Evolutionary conservation across 2,888 invertebrate genomes (phyloP), one percentile per base, ranked within the genome.

Genomic region (Pterostichus madidus): DNA sequence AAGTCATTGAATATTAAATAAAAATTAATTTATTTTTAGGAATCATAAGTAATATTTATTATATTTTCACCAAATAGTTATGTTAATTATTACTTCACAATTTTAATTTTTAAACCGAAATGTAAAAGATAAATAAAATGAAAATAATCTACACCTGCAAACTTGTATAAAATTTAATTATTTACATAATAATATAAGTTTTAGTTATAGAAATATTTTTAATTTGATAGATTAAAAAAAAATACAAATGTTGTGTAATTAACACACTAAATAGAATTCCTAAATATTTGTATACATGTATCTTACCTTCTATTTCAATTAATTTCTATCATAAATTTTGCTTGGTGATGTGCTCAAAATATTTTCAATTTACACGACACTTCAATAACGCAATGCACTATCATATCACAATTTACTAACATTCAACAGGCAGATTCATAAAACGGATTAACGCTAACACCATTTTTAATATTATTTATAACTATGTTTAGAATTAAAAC

Each of bases 271-370:
- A 10, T 44, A 44, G 1, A 44, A 10, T 44, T 44, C 11, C 11
- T 10, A 44, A 10, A 49, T 49, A 49, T 49, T n/a, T 49, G 11
- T 49, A 49, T 49, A 49, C 35, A 35, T 64, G 64, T 64, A 64
- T 64, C 31, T 10, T 49, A 49, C 10, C 39, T 39, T 39, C 49
- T 11, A 49, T 10, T 13, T 35, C 32, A 24, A n/a, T 7, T 64
- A n/a, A 35, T 64, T 35, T 35, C n/a, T 24, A 8, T 32, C 31
- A 35, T n/a, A 59, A 31, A 56, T 59, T 24, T 64, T 35, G 35
- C 64, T 64, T 64, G 64, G 64, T 64, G 64, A 32, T 32, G 59
- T 56, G 31, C 64, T 64, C 64, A 64, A 64, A 64, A 64, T 35
- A 64, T 64, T 35, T 32, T 64, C 13, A 31, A 35, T 64, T 64